Evolutionary conservation across 2,888 invertebrate species (phyloP), one percentile per base, ranked within the genome.

Genomic region (Phyllotreta cruciferae): DNA sequence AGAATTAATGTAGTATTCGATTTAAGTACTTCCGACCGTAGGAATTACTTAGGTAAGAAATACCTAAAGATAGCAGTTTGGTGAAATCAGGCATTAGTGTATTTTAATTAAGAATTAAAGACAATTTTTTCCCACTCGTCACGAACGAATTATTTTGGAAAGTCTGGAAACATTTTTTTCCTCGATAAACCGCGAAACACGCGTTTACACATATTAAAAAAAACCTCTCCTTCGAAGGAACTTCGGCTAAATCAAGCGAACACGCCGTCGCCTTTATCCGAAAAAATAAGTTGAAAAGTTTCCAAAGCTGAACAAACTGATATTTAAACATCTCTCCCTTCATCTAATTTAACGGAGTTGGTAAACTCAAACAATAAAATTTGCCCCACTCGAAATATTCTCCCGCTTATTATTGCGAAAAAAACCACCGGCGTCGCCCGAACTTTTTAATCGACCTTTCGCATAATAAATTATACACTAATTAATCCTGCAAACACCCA

Each of bases 321-420:
- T 66, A 68, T 67, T 67, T 68, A 70, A 70, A 70, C 68, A 67
- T 66, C 55, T 62, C 62, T 61, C 62, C 64, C 67, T 63, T 63
- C 67, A 65, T 67, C 66, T 69, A 69, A 70, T 70, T 70, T 66
- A 70, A 64, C 68, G 61, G 49, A 65, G 63, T 63, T 69, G 63
- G 61, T 64, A 62, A 66, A 67, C 63, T 63, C 63, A 63, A 67
- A 73, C 70, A 73, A 73, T 67, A 73, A 73, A 63, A 68, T 71
- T 68, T 66, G 67, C 70, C 67, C 49, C 66, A 60, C 62, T 63
- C 69, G 65, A 62, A 66, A 69, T 24, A 24, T 72, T 68, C 71
- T 68, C 66, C 67, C 71, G 69, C 72, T 73, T 75, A 76, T 75
- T 74, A 24, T 24, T 24, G 24, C 24, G 24, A 24, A 24, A 74